These are phyloP conservation scores for Oedothorax gibbosus DNA, from an alignment of 1,140 invertebrate genomes.

Conservation along the genomic window DNA sequence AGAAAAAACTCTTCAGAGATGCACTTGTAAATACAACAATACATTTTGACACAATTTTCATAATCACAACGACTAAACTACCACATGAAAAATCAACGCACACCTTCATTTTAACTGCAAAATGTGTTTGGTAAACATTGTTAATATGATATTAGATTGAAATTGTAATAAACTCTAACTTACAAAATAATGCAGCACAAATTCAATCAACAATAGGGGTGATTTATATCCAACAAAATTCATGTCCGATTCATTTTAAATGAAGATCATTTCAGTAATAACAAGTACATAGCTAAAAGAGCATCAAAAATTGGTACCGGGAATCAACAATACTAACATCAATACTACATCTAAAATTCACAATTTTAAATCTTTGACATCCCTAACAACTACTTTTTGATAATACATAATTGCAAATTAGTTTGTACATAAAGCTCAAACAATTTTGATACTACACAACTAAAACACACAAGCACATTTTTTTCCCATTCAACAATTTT, in stretches of 20 bases:
- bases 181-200: slow-evolving; percentile 56
- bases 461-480: slow-evolving; percentile 10
- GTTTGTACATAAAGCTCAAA: slow-evolving; percentile 47
- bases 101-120: slow-evolving; percentile 34
- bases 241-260: slow-evolving; percentile 51
- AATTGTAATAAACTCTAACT: slow-evolving; percentile 58
- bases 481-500: slow-evolving; percentile 9
- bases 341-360: slow-evolving; percentile 55
- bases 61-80: slow-evolving; percentile 58
- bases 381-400: slow-evolving; percentile 50
- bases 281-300: slow-evolving; percentile 56
- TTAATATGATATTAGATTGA: slow-evolving; percentile 44
- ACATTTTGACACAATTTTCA: slow-evolving; percentile 53
- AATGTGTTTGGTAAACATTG: slow-evolving; percentile 38
- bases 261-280: slow-evolving; percentile 41
- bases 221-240: slow-evolving; percentile 41
- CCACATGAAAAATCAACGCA: slow-evolving; percentile 49
- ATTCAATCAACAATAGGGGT: slow-evolving; percentile 47
- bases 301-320: slow-evolving; percentile 42
- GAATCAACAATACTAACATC: slow-evolving; percentile 58
- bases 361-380: slow-evolving; percentile 19
- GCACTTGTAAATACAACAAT: slow-evolving; percentile 34
- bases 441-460: not conserved
- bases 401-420: slow-evolving; percentile 44
- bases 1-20: slow-evolving; percentile 40